These are phyloP conservation scores for Sinella curviseta DNA, from an alignment of 1,140 invertebrate species.

Conservation along the genomic window DNA sequence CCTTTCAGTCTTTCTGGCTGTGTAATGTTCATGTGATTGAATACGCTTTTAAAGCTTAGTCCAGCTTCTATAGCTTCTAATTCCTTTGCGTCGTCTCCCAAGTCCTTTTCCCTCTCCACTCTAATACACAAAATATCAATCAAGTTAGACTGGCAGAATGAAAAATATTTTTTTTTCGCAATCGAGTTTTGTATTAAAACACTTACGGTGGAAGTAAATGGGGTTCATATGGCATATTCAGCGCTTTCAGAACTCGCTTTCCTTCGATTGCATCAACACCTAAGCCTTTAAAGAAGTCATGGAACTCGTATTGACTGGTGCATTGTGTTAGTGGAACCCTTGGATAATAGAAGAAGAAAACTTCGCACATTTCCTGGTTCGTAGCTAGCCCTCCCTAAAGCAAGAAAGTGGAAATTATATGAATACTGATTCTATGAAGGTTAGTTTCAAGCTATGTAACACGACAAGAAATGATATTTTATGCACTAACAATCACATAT, in stretches of 20 bases:
- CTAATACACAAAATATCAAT: conserved; percentile 5
- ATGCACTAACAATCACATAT: neutral
- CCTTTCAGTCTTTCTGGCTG: neutral
- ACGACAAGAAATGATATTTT: neutral
- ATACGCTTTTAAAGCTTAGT: conserved; percentile 12
- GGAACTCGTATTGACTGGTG: conserved; percentile 31
- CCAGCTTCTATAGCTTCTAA: neutral
- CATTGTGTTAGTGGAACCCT: conserved; percentile 67
- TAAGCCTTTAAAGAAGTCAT: conserved; percentile 35
- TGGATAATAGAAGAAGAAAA: conserved; percentile 80
- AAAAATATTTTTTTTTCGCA: neutral
- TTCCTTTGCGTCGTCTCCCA: conserved; percentile 30
- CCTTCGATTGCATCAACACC: conserved; percentile 9
- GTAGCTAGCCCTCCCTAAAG: conserved; percentile 72
- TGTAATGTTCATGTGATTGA: conserved; percentile 25
- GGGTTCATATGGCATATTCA: conserved; percentile 30
- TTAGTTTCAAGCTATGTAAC: neutral
- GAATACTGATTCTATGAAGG: neutral
- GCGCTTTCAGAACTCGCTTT: conserved; percentile 6
- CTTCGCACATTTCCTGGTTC: conserved; percentile 81
- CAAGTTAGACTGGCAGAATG: neutral
- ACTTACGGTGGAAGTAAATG: neutral
- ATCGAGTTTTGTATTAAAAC: neutral
- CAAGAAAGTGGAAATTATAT: conserved; percentile 1
- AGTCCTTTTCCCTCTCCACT: neutral